Evolutionary conservation across 2,113 vertebrate genomes (phyloP), one percentile per base, ranked within the genome.

Genomic region (Alectura lathami): DNA sequence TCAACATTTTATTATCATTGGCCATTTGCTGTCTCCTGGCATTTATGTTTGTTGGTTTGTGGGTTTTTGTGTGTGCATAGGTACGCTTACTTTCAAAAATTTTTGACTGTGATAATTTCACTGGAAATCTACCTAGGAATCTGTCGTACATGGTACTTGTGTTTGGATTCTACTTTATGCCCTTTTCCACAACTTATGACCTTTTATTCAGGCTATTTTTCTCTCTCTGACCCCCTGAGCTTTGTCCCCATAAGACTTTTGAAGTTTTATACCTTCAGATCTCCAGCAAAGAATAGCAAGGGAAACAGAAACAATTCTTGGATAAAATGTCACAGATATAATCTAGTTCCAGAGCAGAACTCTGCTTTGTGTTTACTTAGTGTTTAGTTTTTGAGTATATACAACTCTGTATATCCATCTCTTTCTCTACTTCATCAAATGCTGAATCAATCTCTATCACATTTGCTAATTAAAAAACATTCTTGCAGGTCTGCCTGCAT

Each of bases 261-360:
- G 60, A 91, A 90, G 80, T 88, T 89, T 95, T 94, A 95, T 74
- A 45, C 63, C 70, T 93, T 91, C 79, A 88, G 90, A 86, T 91
- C 75, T 93, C 59, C 82, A 93, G 59, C 67, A 83, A 95, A 83
- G 54, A 93, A 88, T 90, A 94, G 77, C 88, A 91, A n/a, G 56
- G 77, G 81, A 91, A 91, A 83, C 53, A 83, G 87, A 95, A 96
- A 81, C 59, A 94, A 92, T 78, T 59, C 48, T 70, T 89, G 77
- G 93, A 74, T 89, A 26, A 96, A 94, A 96, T 94, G 93, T 95
- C 93, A 95, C 0, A 0, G 92, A 80, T 85, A 88, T 83, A 81
- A 88, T 89, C 69, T 69, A 82, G 69, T 87, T 91, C 82, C 63
- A 86, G 47, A 74, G 17, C 18, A 86, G 63, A 92, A 68, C 57